Percentiles rank a stretch among this genome's conserved stretches.
phyloP scores from a whole-genome alignment of 2,113 vertebrate genomes.

The Eclectus roratus region DNA sequence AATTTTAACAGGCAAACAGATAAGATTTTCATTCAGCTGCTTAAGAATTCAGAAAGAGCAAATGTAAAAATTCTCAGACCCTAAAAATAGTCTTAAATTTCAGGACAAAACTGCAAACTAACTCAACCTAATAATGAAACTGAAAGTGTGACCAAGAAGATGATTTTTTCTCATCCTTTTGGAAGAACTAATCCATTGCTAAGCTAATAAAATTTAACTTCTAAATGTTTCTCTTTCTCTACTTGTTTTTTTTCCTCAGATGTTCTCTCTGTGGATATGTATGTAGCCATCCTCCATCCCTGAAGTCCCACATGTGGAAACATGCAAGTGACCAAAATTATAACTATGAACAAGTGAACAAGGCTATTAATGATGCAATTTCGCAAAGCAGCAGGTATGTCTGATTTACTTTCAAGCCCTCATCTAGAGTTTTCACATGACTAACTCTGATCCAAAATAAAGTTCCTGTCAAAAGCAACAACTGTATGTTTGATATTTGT shows the following conservation, averaged over 20 bases:
- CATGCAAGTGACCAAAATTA: conserved; percentile 99
- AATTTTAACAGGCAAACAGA: not conserved
- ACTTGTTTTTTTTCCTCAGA: conserved; percentile 59
- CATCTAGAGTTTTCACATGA: not conserved
- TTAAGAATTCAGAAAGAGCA: not conserved
- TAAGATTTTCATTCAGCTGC: not conserved
- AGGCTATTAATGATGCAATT: conserved; percentile 96
- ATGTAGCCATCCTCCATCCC: conserved; percentile 95
- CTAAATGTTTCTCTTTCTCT: not conserved
- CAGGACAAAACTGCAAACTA: not conserved
- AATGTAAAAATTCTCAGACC: not conserved
- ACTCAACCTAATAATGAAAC: not conserved
- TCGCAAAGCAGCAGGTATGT: conserved; percentile 91
- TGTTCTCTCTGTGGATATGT: conserved; percentile 97
- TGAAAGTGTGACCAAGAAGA: not conserved
- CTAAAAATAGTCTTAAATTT: not conserved
- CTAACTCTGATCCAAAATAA: not conserved
- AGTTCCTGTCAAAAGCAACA: not conserved
- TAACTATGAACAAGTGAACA: conserved; percentile 98
- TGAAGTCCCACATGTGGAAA: conserved; percentile 99
- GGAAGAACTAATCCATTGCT: not conserved
- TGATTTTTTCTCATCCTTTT: not conserved
- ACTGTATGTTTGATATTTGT: not conserved
- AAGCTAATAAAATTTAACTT: not conserved
- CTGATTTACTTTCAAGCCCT: not conserved